Evolutionary conservation across 2,113 vertebrate species (phyloP).

Genomic region (Laticauda laticaudata): DNA sequence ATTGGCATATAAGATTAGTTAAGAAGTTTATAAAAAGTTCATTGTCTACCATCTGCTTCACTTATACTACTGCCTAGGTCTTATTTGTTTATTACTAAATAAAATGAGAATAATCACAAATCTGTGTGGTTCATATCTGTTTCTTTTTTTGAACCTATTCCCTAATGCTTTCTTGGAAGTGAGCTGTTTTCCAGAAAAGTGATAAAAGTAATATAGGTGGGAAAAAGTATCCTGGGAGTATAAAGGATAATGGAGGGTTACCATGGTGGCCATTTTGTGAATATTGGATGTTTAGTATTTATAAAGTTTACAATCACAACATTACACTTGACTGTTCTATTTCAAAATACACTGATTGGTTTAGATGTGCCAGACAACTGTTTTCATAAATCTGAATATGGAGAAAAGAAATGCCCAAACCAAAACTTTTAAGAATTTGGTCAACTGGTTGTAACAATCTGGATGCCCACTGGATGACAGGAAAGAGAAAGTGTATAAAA

Average conservation of each 20-base stretch:
- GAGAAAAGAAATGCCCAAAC: not conserved
- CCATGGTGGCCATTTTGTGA: not conserved
- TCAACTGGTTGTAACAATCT: not conserved
- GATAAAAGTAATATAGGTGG: not conserved
- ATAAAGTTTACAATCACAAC: not conserved
- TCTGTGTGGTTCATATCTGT: not conserved
- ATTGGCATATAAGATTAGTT: not conserved
- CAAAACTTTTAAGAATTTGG: not conserved
- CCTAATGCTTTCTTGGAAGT: not conserved
- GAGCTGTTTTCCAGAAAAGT: not conserved
- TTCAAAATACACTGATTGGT: not conserved
- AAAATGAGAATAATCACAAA: not conserved
- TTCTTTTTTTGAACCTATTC: not conserved
- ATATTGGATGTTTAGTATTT: not conserved
- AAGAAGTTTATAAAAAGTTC: not conserved
- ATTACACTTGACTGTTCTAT: not conserved
- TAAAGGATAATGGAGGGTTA: not conserved
- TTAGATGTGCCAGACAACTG: not conserved
- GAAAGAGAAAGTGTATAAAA: not conserved
- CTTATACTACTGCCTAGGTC: not conserved
- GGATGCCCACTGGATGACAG: not conserved
- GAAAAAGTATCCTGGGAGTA: not conserved
- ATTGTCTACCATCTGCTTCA: not conserved
- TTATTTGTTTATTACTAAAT: not conserved
- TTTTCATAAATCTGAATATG: not conserved